These are phyloP conservation scores for Galbula dea DNA, from an alignment of 2,113 vertebrate species.

Conservation along the genomic window DNA sequence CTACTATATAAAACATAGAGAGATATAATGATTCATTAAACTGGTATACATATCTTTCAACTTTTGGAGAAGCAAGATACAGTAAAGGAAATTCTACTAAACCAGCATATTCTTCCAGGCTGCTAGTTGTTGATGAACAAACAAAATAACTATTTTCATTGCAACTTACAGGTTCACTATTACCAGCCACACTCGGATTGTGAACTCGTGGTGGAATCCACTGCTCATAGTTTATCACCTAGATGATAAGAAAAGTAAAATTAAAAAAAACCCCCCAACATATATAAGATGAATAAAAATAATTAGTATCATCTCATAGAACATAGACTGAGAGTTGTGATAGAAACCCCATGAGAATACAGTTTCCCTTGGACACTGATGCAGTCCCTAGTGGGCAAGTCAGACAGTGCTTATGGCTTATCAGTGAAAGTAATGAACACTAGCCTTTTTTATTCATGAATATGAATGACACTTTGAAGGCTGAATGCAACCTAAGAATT, in stretches of 20 bases:
- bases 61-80: neutral
- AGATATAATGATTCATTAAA: neutral
- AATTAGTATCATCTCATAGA: neutral
- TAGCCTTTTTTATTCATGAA: constrained; percentile 67
- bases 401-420: constrained; percentile 38
- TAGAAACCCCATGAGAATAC: neutral
- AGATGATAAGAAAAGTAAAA: neutral
- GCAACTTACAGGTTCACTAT: constrained; percentile 54
- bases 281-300: neutral
- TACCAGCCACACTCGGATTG: neutral
- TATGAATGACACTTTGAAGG: constrained; percentile 72
- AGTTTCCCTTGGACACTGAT: neutral
- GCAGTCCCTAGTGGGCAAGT: neutral
- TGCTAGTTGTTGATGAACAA: neutral
- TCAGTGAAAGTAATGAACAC: constrained; percentile 54
- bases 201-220: constrained; percentile 61
- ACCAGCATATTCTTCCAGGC: neutral
- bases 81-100: neutral
- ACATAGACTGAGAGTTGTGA: neutral
- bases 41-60: neutral
- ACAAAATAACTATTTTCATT: neutral
- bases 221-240: constrained; percentile 66
- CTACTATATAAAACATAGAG: neutral
- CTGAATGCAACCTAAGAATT: constrained; percentile 75
- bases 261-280: neutral